Evolutionary conservation across 2,888 invertebrate species (phyloP), one percentile per base, ranked within the genome.

Genomic region (Spodoptera picta): DNA sequence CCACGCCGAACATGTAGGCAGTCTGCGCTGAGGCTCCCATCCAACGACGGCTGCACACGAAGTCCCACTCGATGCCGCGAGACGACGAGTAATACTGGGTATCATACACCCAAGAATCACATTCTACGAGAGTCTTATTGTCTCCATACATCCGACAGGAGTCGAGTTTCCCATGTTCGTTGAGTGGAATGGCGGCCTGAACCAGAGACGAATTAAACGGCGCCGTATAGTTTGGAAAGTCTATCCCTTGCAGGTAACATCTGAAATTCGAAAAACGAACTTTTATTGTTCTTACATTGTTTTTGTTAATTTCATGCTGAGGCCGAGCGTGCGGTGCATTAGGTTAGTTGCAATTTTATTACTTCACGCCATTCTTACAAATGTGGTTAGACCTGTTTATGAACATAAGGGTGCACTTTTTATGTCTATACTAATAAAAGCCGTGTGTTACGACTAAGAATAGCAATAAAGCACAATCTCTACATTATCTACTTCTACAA

Each of bases 11-110:
- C 98, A 98, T 98, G 86, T 97, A 97, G 1, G 95, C 90, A 0
- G 97, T 96, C 84, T 98, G 98, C 0, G 97, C 96, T 1, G 97
- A 89, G 0, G 98, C 97, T 2, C 97, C 97, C 96, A 97, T 97
- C 98, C 98, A 98, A 49, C 97, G 95, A 45, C 95, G 93, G 69
- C 96, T 95, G 86, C 98, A 98, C 0, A 98, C 98, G 65, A 98
- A 96, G 85, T 97, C 91, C 98, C 98, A 98, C 88, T 98, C 97
- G 41, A 97, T 97, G 2, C 96, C 96, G 36, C 97, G 95, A 0
- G 98, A 97, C 0, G 96, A 96, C 63, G 96, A 90, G 80, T 96
- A 97, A 84, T 97, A 97, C 1, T 96, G 96, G 2, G 95, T 95
- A 83, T 98, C 97, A 86, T 97, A 98, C 0, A 96, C 96, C 96